phyloP scores from a whole-genome alignment of 2,797 vertebrate species.

The Pangasius sanitwongsei region DNA sequence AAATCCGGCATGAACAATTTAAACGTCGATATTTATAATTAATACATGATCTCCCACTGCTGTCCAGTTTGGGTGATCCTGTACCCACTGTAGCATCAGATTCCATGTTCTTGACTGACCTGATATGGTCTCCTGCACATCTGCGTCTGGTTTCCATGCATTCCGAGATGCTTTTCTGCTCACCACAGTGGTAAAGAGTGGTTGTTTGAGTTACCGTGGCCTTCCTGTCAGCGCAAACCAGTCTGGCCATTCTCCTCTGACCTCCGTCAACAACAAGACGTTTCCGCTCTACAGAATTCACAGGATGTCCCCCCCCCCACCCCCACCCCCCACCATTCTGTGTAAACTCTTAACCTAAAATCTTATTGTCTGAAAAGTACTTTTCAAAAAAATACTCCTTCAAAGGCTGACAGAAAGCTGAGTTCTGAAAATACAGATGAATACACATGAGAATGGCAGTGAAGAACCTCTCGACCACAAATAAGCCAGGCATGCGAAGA shows the following conservation, averaged over 20 bases:
- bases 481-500: neutral
- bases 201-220: no score
- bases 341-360: neutral
- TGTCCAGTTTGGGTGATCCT: no score
- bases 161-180: conserved; percentile 1
- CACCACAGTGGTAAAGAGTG: neutral
- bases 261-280: neutral
- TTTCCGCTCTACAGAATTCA: neutral
- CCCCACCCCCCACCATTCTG: neutral
- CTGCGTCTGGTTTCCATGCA: neutral
- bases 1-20: neutral
- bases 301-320: no score
- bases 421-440: neutral
- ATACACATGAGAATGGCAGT: neutral
- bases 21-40: neutral
- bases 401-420: conserved; percentile 23
- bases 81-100: neutral
- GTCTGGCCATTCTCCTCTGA: neutral
- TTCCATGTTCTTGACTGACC: neutral
- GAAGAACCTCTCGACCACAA: neutral
- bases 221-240: neutral
- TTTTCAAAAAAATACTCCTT: neutral
- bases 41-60: neutral
- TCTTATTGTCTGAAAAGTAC: neutral
- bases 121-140: neutral